phyloP scores from a whole-genome alignment of 2,113 vertebrate genomes.

The Sylvia atricapilla region DNA sequence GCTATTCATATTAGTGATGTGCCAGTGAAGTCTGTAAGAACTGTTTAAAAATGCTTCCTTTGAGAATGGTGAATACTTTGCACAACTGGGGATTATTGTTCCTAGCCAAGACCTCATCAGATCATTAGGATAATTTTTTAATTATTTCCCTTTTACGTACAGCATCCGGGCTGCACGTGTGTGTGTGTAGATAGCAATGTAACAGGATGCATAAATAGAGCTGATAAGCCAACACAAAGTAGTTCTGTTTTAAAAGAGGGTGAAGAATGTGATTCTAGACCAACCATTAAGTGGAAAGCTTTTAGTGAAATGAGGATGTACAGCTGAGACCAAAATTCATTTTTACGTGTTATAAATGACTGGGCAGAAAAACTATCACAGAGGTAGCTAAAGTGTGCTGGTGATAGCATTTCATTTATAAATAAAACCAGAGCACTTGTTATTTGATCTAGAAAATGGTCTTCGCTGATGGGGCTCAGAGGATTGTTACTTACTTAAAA shows the following conservation, averaged over 20 bases:
- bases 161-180: neutral
- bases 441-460: neutral
- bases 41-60: constrained; percentile 23
- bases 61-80: constrained; percentile 5
- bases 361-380: neutral
- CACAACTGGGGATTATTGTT: constrained; percentile 2
- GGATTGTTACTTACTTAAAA: neutral
- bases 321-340: neutral
- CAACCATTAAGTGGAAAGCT: neutral
- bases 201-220: neutral
- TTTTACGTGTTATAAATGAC: neutral
- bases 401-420: neutral
- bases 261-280: neutral
- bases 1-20: neutral
- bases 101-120: neutral
- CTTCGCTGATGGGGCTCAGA: neutral
- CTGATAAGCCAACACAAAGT: neutral
- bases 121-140: constrained; percentile 5
- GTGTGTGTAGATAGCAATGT: neutral
- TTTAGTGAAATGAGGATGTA: neutral
- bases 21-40: neutral
- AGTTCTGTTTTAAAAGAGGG: neutral
- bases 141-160: neutral
- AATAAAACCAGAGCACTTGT: neutral
- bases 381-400: neutral